Evolutionary conservation across 2,797 vertebrate species (phyloP).

Genomic region (Gallinago stenura): DNA sequence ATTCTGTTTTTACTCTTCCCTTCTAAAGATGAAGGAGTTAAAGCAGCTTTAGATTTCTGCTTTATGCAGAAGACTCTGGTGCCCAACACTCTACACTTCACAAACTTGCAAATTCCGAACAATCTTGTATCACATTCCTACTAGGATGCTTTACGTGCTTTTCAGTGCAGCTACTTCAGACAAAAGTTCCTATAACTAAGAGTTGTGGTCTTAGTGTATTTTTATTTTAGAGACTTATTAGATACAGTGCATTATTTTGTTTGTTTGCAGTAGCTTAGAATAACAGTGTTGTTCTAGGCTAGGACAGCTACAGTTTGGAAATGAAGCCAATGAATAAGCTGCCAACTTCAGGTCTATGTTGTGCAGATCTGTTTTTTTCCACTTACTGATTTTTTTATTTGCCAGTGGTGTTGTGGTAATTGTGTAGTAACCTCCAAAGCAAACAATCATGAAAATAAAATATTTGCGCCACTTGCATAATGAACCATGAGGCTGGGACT

Average conservation of each 20-base stretch:
- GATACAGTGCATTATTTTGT: neutral
- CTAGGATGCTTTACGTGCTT: neutral
- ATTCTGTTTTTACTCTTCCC: neutral
- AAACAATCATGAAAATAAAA: neutral
- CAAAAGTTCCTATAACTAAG: neutral
- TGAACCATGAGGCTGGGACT: neutral
- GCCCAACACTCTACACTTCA: neutral
- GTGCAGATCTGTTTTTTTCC: neutral
- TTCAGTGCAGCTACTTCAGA: neutral
- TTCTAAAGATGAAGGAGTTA: neutral
- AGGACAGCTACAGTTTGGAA: neutral
- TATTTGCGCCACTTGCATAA: rapidly evolving
- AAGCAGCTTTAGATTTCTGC: neutral
- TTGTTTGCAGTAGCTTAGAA: neutral
- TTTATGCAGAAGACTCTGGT: neutral
- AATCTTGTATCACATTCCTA: neutral
- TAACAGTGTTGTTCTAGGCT: neutral
- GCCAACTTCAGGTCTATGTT: neutral
- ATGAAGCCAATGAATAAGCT: neutral
- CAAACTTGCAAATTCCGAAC: neutral
- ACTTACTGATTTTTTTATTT: neutral
- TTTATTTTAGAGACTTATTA: neutral
- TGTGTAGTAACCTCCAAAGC: neutral
- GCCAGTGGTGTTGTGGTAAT: neutral
- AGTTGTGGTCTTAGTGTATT: neutral